Conservation (phyloP, 2,797 vertebrate genomes). For the Oreochromis mossambicus region DNA sequence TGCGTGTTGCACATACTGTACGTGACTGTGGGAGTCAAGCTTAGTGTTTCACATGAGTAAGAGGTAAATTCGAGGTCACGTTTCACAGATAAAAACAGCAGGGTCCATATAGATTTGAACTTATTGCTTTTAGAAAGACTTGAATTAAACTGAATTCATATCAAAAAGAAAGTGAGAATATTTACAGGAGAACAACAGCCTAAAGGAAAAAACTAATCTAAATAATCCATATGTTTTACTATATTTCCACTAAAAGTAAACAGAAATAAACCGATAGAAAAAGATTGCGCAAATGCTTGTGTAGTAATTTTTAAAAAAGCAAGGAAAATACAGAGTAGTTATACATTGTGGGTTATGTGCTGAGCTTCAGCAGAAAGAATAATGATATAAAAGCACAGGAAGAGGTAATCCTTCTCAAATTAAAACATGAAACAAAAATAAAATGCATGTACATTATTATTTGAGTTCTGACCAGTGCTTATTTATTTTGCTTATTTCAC, state of each 20-base stretch:
- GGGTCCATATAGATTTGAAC: slow-evolving; percentile 13
- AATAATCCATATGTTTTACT: background rate
- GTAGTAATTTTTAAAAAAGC: background rate
- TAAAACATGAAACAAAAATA: background rate
- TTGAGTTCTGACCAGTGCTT: background rate
- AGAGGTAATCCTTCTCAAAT: background rate
- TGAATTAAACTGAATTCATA: background rate
- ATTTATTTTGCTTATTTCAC: background rate
- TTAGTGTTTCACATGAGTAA: slow-evolving; percentile 36
- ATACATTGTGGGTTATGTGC: background rate
- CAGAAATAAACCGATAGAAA: background rate
- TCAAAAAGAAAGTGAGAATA: background rate
- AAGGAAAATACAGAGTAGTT: background rate
- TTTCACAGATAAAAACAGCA: slow-evolving; percentile 12
- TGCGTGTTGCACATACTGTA: background rate
- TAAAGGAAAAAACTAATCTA: background rate
- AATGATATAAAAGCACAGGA: background rate
- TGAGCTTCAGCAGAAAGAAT: background rate
- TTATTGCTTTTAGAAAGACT: background rate
- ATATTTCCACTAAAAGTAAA: background rate
- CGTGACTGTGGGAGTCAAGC: slow-evolving; percentile 2
- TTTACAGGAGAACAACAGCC: background rate
- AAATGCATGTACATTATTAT: background rate
- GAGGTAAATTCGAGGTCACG: slow-evolving; percentile 31
- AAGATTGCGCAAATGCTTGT: background rate